Evolutionary conservation across 2,113 vertebrate species (phyloP), one percentile per base, ranked within the genome.

Genomic region (Camelus dromedarius): DNA sequence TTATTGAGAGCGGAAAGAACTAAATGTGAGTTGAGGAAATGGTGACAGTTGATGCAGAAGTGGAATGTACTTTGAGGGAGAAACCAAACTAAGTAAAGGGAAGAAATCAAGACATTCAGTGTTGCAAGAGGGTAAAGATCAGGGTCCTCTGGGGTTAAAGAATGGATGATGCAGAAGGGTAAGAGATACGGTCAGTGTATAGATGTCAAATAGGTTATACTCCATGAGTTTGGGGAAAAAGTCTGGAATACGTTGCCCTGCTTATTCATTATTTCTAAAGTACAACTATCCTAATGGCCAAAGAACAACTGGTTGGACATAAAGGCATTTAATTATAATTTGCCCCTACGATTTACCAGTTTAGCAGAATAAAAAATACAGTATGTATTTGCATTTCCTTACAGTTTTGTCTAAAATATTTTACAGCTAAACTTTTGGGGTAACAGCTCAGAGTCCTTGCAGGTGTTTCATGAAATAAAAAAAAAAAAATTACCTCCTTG

Each of bases 211-310:
- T 67, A 87, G 58, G 16, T 35, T 52, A 48, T 5, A 35, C 4
- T 52, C 20, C 35, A 16, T n/a, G 50, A 76, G 6, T 10, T 28
- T 35, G 48, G 42, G 20, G 18, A 22, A 14, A 91, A 58, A 52
- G 16, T 64, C 5, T 7, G 18, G 54, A 95, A 19, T n/a, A 19
- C 8, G 18, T n/a, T 75, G 20, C 9, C 32, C 8, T 32, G 35
- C 14, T 56, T 20, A 26, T 35, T 99, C 10, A 96, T 99, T 97
- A 99, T 99, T 96, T 99, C 99, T 6, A 99, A 99, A 99, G 99
- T 99, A 97, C 1, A 1, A 3, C 77, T 90, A 48, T 52, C 14
- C n/a, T 67, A 24, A n/a, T 48, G 20, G 66, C 70, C 56, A 82
- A 5, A 60, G 42, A 56, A 79, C 73, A 94, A n/a, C 15, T 52